These are phyloP conservation scores for Pelobates fuscus DNA, from an alignment of 2,113 vertebrate genomes.

Conservation along the genomic window DNA sequence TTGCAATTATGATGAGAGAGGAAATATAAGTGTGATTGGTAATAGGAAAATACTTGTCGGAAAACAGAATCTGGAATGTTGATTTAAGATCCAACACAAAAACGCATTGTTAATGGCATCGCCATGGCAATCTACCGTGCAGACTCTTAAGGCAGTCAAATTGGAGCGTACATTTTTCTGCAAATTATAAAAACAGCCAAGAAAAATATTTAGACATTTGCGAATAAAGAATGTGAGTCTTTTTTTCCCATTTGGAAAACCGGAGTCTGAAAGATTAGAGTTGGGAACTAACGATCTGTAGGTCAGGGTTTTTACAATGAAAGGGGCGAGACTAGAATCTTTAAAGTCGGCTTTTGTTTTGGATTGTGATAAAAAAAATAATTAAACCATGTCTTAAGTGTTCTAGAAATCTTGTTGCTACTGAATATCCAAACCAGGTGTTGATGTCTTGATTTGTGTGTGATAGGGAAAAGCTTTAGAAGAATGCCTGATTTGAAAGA, in stretches of 20 bases:
- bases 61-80: constrained; percentile 9
- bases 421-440: constrained; percentile 32
- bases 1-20: neutral
- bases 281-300: neutral
- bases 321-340: neutral
- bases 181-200: constrained; percentile 16
- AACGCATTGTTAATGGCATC: constrained; percentile 15
- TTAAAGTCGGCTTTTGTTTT: neutral
- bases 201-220: constrained; percentile 9
- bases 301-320: neutral
- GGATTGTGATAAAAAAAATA: constrained; percentile 11
- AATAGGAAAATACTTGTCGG: constrained; percentile 33
- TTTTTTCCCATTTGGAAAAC: neutral
- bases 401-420: neutral
- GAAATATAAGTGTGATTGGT: constrained; percentile 15
- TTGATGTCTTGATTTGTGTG: neutral
- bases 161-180: neutral
- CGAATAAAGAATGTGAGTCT: neutral
- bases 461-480: too few relatives aligned
- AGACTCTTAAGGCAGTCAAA: constrained; percentile 7
- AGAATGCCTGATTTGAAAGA: too few relatives aligned
- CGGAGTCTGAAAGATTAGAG: constrained; percentile 14
- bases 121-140: constrained; percentile 2
- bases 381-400: neutral
- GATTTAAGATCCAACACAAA: constrained; percentile 15